These are phyloP conservation scores for Alcis repandata DNA, from an alignment of 2,888 invertebrate genomes.

Conservation along the genomic window DNA sequence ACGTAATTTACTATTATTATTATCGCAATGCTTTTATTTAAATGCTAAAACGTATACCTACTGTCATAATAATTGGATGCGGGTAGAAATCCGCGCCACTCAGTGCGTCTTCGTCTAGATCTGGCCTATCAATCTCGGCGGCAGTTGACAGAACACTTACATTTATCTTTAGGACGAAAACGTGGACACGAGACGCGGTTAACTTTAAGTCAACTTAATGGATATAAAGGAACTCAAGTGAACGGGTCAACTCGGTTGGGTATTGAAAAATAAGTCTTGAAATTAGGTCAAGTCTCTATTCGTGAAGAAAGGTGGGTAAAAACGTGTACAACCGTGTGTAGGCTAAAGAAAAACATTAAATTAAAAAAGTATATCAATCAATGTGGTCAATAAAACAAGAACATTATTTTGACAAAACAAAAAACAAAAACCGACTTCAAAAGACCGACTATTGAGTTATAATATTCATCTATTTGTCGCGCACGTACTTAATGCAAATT, in stretches of 20 bases:
- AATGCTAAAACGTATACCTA: conserved; percentile 49
- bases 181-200: conserved; percentile 55
- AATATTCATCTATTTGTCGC: no score
- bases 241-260: not conserved
- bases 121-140: conserved; percentile 72
- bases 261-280: not conserved
- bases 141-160: conserved; percentile 77
- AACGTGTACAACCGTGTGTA: no score
- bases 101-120: conserved; percentile 65
- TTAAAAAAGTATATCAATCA: no score
- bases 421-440: no score
- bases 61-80: conserved; percentile 68
- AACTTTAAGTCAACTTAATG: conserved; percentile 62
- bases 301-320: no score
- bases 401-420: no score
- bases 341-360: no score
- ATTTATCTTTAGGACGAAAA: conserved; percentile 69
- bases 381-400: no score
- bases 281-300: conserved; percentile 1
- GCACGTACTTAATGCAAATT: no score
- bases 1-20: not conserved
- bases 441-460: no score
- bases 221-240: conserved; percentile 41
- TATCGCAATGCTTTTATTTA: conserved; percentile 45
- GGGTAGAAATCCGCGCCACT: conserved; percentile 57